Base-by-base conservation (phyloP, 1,140 invertebrate species). In the Notospermus geniculatus region DNA sequence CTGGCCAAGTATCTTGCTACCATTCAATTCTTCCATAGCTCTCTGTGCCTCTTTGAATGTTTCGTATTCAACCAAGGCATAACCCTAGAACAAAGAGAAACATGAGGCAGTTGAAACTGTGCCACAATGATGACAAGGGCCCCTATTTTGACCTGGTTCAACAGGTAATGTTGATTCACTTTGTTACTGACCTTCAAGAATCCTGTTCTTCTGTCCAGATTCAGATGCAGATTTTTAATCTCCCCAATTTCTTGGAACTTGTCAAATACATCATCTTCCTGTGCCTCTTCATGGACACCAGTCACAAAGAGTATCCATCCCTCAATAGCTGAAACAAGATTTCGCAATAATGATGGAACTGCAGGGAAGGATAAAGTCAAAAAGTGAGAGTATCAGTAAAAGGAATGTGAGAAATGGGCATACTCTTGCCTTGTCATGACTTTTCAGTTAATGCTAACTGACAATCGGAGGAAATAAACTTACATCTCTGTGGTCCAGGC, bases 281-380 rank as follows among this genome's bases (percentile, higher is more conserved):
- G 92, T 0, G 94, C 94, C 82, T 99, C 96, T 84, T 98, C 95
- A 77, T 98, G 93, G 9, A 99, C 93, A 60, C 92, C 93, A 63
- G 93, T 97, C 46, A 98, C 91, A 83, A 98, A 97, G 46, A 99
- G 83, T 71, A 98, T 99, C 95, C 95, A 99, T 15, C 96, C 96
- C 85, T 98, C 94, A 0, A 98, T 92, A 66, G 95, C 89, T 90
- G 73, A 39, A 73, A 79, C 50, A 65, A 71, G n/a, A n/a, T n/a
- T n/a, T n/a, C n/a, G n/a, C n/a, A n/a, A n/a, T n/a, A n/a, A n/a
- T n/a, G n/a, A n/a, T n/a, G n/a, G n/a, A n/a, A n/a, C n/a, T n/a
- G n/a, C n/a, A n/a, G n/a, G n/a, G n/a, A n/a, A n/a, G n/a, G n/a
- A n/a, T n/a, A n/a, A n/a, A n/a, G n/a, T n/a, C n/a, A n/a, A n/a